These are phyloP conservation scores for Amblyjoppa proteus DNA, from an alignment of 2,888 invertebrate species.

Conservation along the genomic window DNA sequence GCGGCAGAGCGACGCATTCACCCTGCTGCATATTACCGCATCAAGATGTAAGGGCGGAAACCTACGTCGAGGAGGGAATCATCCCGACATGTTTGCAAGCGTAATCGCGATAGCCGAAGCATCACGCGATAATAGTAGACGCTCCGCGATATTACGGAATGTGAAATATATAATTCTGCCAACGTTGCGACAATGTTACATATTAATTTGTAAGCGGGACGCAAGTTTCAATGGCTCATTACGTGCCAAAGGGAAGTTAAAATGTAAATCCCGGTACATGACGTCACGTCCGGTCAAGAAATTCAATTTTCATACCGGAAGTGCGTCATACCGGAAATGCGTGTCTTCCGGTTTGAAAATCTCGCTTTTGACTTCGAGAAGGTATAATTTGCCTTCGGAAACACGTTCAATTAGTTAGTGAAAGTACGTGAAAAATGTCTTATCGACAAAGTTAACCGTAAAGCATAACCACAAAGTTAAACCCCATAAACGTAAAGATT, in stretches of 20 bases:
- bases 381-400: too few species aligned
- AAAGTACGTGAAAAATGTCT: too few species aligned
- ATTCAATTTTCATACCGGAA: too few species aligned
- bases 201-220: not conserved
- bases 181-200: not conserved
- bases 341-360: too few species aligned
- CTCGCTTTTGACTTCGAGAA: too few species aligned
- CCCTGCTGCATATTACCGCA: constrained; percentile 36
- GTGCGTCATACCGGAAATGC: too few species aligned
- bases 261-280: not conserved
- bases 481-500: not conserved
- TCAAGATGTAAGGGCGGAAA: constrained; percentile 30
- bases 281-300: too few species aligned
- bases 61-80: not conserved
- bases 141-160: not conserved
- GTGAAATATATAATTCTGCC: not conserved
- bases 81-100: constrained; percentile 13
- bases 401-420: too few species aligned
- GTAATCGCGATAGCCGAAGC: not conserved
- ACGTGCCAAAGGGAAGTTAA: not conserved
- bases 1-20: constrained; percentile 46
- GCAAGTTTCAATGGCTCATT: not conserved
- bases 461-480: too few species aligned
- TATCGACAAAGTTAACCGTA: too few species aligned
- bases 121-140: constrained; percentile 8